Conservation (phyloP, 2,113 vertebrate species). For the Bubalus kerabau region DNA sequence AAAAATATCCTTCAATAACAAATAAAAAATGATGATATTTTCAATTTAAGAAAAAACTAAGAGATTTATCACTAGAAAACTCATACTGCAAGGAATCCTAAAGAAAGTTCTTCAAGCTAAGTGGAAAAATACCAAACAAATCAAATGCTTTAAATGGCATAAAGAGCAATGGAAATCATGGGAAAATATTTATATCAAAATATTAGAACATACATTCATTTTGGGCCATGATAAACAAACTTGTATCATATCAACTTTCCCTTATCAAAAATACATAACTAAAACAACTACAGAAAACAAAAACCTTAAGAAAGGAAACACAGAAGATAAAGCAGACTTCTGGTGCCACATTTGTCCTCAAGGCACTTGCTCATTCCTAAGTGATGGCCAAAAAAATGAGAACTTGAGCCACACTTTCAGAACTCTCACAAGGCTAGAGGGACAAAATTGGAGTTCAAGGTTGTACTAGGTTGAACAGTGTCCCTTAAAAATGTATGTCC, state of each 20-base stretch:
- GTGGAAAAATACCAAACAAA: background rate
- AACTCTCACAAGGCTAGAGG: background rate
- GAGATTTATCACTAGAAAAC: background rate
- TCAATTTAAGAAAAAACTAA: background rate
- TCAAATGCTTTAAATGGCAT: background rate
- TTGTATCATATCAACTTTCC: background rate
- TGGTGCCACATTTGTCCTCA: background rate
- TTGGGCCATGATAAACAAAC: background rate
- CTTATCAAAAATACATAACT: background rate
- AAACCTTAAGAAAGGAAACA: background rate
- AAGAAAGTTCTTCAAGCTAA: background rate
- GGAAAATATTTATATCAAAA: background rate
- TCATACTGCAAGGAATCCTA: background rate
- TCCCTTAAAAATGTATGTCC: background rate
- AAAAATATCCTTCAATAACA: background rate
- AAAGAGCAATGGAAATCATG: background rate
- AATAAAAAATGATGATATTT: background rate
- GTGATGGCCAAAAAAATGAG: background rate
- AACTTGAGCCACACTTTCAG: background rate
- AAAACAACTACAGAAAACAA: background rate
- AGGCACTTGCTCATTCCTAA: background rate
- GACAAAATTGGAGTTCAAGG: background rate
- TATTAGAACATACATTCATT: background rate
- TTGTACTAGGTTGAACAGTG: background rate
- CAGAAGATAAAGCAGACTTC: background rate